Evolutionary conservation across 2,888 invertebrate genomes (phyloP).

Genomic region (Lasioglossum marginatum): DNA sequence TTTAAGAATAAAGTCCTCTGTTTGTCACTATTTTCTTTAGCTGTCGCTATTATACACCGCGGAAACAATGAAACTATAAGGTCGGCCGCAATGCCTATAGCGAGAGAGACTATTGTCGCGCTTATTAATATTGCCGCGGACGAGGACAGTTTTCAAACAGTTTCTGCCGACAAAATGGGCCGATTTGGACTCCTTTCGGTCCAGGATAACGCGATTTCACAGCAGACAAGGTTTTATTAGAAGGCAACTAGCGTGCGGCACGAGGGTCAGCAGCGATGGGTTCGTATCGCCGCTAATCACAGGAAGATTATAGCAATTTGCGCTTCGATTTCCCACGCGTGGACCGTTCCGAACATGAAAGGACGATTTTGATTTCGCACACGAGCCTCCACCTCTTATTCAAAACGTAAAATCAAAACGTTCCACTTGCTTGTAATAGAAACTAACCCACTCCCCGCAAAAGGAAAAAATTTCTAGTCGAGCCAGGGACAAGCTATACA

Average conservation of each 20-base stretch:
- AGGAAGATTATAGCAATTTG: conserved; percentile 15
- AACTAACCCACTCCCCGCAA: not conserved
- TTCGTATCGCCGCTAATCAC: conserved; percentile 17
- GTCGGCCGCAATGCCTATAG: not conserved
- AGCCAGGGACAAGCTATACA: too few species aligned
- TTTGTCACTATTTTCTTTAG: not conserved
- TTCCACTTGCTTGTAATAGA: not conserved
- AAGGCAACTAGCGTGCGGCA: not conserved
- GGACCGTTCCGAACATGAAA: not conserved
- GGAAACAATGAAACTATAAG: not conserved
- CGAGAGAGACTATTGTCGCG: not conserved
- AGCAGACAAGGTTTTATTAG: conserved; percentile 4
- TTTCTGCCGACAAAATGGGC: not conserved
- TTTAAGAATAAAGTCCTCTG: not conserved
- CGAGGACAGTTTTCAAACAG: not conserved
- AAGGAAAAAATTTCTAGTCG: not conserved
- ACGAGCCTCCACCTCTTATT: not conserved
- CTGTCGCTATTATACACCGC: not conserved
- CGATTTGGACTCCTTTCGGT: not conserved
- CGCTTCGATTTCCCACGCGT: conserved; percentile 7
- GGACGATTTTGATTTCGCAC: not conserved
- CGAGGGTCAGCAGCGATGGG: not conserved
- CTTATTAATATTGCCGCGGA: not conserved
- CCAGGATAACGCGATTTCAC: conserved; percentile 3
- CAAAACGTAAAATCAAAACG: too few species aligned